These are phyloP conservation scores for Nothobranchius furzeri DNA, from an alignment of 2,113 vertebrate species.

Conservation along the genomic window DNA sequence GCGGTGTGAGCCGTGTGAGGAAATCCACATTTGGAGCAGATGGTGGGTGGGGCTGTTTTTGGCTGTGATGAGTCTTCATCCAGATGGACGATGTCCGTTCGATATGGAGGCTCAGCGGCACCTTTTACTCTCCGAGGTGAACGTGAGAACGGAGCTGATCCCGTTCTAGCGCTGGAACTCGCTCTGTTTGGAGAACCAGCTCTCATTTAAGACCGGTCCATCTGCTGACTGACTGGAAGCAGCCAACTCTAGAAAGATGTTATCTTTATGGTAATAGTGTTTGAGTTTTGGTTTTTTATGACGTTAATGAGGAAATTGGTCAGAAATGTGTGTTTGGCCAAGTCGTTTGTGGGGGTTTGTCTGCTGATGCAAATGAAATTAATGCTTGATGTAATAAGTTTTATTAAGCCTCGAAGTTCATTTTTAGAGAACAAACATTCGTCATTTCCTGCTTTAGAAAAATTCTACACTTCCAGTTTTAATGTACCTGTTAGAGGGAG, in stretches of 20 bases:
- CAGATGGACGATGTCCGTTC: slow-evolving; percentile 68
- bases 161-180: slow-evolving; percentile 30
- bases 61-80: slow-evolving; percentile 53
- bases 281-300: background rate
- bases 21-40: slow-evolving; percentile 63
- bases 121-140: slow-evolving; percentile 51
- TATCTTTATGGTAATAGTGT: slow-evolving; percentile 11
- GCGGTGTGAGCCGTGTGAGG: slow-evolving; percentile 33
- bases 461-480: background rate
- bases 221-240: slow-evolving; percentile 52
- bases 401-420: slow-evolving; percentile 50
- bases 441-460: slow-evolving; percentile 23
- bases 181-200: slow-evolving; percentile 47
- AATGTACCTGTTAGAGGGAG: background rate
- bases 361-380: slow-evolving; percentile 44
- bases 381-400: slow-evolving; percentile 41
- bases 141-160: slow-evolving; percentile 33
- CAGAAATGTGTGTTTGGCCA: slow-evolving; percentile 25
- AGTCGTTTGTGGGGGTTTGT: slow-evolving; percentile 33
- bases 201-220: slow-evolving; percentile 49
- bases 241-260: slow-evolving; percentile 17
- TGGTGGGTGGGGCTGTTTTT: slow-evolving; percentile 63
- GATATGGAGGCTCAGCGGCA: slow-evolving; percentile 43
- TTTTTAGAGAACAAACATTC: slow-evolving; percentile 42
- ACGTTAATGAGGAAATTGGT: background rate